Evolutionary conservation across 92 coral and sea anemone species (phyloP).

Genomic region (Siderastrea radians): DNA sequence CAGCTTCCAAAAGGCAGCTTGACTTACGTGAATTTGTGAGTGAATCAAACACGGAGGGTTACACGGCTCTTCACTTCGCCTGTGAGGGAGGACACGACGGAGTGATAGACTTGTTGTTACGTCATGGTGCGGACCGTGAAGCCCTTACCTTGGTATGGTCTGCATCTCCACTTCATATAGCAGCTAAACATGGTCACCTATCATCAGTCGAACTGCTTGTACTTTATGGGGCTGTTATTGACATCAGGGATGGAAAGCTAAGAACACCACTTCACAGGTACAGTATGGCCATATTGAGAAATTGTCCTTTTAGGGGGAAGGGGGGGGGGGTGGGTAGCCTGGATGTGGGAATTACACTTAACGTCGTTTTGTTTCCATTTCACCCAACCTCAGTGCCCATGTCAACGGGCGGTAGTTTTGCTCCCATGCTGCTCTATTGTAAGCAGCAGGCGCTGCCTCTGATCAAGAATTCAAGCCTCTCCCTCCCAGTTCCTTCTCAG

Average conservation of each 20-base stretch:
- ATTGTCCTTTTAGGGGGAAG: neutral
- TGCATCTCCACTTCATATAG: constrained; percentile 83
- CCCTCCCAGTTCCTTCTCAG: too few relatives aligned
- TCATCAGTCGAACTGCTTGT: constrained; percentile 71
- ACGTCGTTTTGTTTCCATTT: too few relatives aligned
- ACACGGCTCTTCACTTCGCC: constrained; percentile 68
- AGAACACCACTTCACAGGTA: constrained; percentile 88
- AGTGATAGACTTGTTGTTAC: constrained; percentile 61
- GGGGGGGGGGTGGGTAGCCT: too few relatives aligned
- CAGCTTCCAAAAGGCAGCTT: constrained; percentile 63
- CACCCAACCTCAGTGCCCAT: too few relatives aligned
- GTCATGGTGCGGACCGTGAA: constrained; percentile 71
- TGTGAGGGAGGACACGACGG: constrained; percentile 56
- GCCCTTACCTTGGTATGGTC: constrained; percentile 22
- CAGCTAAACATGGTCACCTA: constrained; percentile 71
- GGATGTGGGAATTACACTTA: neutral
- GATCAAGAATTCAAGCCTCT: too few relatives aligned
- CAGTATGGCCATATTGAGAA: neutral
- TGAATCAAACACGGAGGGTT: constrained; percentile 44
- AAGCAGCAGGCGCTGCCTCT: too few relatives aligned
- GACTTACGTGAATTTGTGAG: constrained; percentile 34
- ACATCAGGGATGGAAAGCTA: constrained; percentile 56
- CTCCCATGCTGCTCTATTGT: too few relatives aligned
- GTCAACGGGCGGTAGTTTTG: too few relatives aligned
- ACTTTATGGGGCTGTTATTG: constrained; percentile 71